These are phyloP conservation scores for Micromys minutus DNA, from an alignment of 2,113 vertebrate genomes.

Conservation along the genomic window DNA sequence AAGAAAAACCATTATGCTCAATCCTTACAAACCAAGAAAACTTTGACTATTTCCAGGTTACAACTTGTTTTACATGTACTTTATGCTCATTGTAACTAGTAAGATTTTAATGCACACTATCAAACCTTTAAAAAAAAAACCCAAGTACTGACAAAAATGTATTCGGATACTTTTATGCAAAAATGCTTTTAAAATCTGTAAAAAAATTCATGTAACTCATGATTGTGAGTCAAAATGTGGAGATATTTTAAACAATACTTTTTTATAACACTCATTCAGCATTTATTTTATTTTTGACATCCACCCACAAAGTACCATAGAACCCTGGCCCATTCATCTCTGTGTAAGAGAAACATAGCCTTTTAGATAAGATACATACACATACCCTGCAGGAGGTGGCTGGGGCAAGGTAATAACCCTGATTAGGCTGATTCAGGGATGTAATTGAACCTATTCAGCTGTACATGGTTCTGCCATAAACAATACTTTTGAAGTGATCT, in stretches of 20 bases:
- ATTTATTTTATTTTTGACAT: slow-evolving; percentile 77
- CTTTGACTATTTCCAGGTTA: no score
- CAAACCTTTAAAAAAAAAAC: no score
- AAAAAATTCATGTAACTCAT: slow-evolving; percentile 6
- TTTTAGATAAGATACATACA: background rate
- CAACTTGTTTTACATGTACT: no score
- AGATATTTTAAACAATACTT: slow-evolving; percentile 43
- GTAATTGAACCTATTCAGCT: slow-evolving; percentile 13
- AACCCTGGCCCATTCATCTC: slow-evolving; percentile 41
- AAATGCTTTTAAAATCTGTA: no score
- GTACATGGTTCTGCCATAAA: background rate
- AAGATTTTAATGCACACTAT: no score
- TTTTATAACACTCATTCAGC: slow-evolving; percentile 63
- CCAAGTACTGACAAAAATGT: no score
- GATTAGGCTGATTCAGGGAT: background rate
- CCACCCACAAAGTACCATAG: slow-evolving; percentile 40
- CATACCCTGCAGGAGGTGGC: background rate
- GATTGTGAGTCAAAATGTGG: slow-evolving; percentile 23
- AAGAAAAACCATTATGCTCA: no score
- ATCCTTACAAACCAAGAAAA: no score
- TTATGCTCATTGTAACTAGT: no score
- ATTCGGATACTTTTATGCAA: no score
- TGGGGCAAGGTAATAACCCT: background rate
- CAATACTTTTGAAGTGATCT: background rate
- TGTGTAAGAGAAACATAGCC: slow-evolving; percentile 42